Evolutionary conservation across 2,888 invertebrate species (phyloP).

Genomic region (Dicranocentrus wangi): DNA sequence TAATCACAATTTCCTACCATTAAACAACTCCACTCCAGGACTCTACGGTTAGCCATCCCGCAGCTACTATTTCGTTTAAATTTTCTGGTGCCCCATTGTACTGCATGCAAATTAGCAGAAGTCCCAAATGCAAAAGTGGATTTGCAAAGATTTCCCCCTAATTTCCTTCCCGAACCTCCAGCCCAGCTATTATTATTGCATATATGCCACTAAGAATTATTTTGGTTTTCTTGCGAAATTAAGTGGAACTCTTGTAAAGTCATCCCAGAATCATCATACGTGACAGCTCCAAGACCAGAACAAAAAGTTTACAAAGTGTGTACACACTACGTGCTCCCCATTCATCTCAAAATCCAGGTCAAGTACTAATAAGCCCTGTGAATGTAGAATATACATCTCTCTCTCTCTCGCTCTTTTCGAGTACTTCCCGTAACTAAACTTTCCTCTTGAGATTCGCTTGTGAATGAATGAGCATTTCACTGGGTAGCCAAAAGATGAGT

Average conservation of each 20-base stretch:
- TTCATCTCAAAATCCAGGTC: constrained; percentile 2
- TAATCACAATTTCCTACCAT: constrained; percentile 29
- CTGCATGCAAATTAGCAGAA: too few species aligned
- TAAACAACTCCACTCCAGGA: constrained; percentile 9
- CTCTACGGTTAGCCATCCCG: too few species aligned
- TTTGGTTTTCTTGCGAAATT: constrained; percentile 7
- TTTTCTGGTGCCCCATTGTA: too few species aligned
- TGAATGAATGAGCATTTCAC: constrained; percentile 16
- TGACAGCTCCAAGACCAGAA: constrained; percentile 19
- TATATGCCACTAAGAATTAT: not conserved
- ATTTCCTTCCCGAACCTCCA: not conserved
- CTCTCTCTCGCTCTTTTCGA: not conserved
- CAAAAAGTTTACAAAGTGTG: not conserved
- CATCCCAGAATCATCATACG: constrained; percentile 34
- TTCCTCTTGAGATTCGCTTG: constrained; percentile 1
- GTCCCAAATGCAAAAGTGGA: not conserved
- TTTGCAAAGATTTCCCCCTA: not conserved
- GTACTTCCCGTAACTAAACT: not conserved
- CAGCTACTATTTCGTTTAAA: too few species aligned
- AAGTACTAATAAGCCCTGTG: not conserved
- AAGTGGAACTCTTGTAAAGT: not conserved
- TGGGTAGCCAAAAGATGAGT: constrained; percentile 43
- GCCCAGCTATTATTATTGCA: not conserved
- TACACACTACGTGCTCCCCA: not conserved
- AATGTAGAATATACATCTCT: not conserved